Evolutionary conservation across 2,797 vertebrate species (phyloP).

Genomic region (Alauda arvensis): DNA sequence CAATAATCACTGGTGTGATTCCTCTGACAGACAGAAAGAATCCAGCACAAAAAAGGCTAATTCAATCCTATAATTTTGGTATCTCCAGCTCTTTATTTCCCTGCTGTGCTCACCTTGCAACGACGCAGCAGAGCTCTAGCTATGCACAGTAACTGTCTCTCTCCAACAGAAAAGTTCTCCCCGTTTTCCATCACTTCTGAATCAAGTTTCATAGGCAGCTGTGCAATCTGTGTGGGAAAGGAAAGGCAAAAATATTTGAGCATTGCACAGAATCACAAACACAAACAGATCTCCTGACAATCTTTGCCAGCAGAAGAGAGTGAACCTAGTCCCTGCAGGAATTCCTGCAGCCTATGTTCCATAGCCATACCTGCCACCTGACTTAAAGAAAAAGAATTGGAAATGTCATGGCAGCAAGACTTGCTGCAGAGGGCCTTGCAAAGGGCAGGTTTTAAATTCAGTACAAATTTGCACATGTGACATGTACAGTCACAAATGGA

Average conservation of each 20-base stretch:
- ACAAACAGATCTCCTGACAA: not conserved
- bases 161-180: conserved; percentile 91
- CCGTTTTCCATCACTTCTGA: conserved; percentile 91
- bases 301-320: not conserved
- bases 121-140: conserved; percentile 84
- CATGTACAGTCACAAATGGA: not conserved
- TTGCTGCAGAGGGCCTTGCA: not conserved
- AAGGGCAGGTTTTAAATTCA: not conserved
- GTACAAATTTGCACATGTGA: not conserved
- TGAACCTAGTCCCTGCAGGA: not conserved
- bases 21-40: not conserved
- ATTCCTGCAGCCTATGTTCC: not conserved
- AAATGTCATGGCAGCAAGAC: not conserved
- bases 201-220: conserved; percentile 88
- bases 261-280: not conserved
- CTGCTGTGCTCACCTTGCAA: conserved; percentile 77
- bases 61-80: not conserved
- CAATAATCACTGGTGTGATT: not conserved
- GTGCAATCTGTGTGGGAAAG: conserved; percentile 75
- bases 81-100: not conserved
- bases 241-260: not conserved
- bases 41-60: not conserved
- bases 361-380: not conserved
- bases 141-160: conserved; percentile 87
- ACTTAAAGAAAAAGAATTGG: not conserved